Conservation (phyloP, 2,888 invertebrate species). For the Lydus trimaculatus region DNA sequence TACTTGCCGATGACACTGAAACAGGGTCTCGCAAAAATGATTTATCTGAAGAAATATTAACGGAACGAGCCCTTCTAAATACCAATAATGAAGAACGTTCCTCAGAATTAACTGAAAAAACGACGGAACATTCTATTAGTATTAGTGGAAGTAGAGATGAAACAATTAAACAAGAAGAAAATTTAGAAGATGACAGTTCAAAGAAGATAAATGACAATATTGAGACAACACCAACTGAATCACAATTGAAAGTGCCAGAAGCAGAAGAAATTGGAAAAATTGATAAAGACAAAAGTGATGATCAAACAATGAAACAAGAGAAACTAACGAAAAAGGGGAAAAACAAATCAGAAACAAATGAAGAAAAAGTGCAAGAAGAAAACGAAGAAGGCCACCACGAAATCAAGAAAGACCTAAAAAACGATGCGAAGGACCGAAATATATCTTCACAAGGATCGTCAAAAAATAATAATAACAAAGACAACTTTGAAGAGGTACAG, state of each 20-base stretch:
- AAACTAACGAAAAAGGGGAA: neutral
- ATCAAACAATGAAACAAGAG: neutral
- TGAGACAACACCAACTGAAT: neutral
- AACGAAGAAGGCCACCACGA: neutral
- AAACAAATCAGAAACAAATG: neutral
- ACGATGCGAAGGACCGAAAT: neutral
- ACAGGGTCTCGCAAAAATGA: no score
- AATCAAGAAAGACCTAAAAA: no score
- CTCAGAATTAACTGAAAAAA: neutral
- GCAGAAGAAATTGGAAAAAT: neutral
- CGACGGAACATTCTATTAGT: neutral
- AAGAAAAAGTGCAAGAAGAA: neutral
- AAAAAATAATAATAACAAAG: neutral
- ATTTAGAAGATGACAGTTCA: neutral
- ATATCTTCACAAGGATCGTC: no score
- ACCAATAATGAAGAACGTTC: neutral
- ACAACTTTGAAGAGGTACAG: neutral
- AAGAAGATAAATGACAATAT: neutral
- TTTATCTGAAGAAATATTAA: no score
- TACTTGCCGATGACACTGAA: no score
- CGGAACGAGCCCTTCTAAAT: no score
- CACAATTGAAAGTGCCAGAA: neutral
- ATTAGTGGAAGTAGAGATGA: no score
- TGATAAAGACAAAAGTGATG: neutral
- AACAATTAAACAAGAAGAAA: neutral